Evolutionary conservation across 2,888 invertebrate species (phyloP), one percentile per base, ranked within the genome.

Genomic region (Phalera bucephala): DNA sequence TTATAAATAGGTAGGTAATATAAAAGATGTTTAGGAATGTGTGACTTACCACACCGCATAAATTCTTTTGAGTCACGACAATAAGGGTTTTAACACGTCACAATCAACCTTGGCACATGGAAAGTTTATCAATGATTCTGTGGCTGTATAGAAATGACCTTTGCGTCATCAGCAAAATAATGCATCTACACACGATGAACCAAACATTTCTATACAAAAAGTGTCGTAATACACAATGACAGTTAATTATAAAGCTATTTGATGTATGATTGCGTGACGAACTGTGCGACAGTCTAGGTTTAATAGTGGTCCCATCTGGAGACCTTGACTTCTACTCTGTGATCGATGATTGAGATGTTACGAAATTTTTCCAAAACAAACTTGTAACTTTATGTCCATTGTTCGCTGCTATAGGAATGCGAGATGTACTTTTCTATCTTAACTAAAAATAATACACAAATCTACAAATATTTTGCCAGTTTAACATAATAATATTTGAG

Each of bases 201-300:
- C 17, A 47, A 6, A 5, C 6, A 17, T 17, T 17, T 9, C 31
- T 40, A 25, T 38, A 33, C 29, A 7, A 21, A 11, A 34, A 31
- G 28, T 57, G 42, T 65, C 41, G 72, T 50, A 68, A 72, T 58
- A 39, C 47, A 64, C 71, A 73, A 72, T 72, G 68, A 67, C 68
- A 71, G 71, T 55, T 78, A 75, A 80, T 81, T 77, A 75, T 65
- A 66, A 52, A 64, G 52, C 56, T 72, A 75, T 78, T 70, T 74
- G 67, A 63, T 53, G 52, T 55, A 43, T 49, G 63, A 66, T 71
- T 72, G 75, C 75, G 64, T 64, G 57, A 59, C 51, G 44, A 53
- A 72, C 74, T 67, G 66, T 62, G 58, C 55, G 70, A 58, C 40
- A 52, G 46, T 57, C 53, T 50, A 49, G 41, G 30, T 37, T 8